phyloP scores from a whole-genome alignment of 2,888 invertebrate genomes.

The Drosophila cognata region DNA sequence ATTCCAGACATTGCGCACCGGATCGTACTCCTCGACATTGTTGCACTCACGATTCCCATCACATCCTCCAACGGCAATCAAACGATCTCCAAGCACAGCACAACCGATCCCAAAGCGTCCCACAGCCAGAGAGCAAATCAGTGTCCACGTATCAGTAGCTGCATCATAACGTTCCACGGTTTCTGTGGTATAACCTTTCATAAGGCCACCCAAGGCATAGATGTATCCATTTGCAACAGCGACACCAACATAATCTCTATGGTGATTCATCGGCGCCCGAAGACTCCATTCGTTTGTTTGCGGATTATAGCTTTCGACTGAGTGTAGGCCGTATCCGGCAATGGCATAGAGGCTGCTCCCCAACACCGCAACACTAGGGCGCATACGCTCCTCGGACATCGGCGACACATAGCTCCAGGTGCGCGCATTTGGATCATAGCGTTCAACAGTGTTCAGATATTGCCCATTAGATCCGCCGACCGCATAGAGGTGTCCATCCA shows the following conservation, averaged over 20 bases:
- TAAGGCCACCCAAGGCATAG: constrained; percentile 94
- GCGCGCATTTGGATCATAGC: constrained; percentile 94
- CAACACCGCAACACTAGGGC: constrained; percentile 95
- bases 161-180: constrained; percentile 95
- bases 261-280: constrained; percentile 93
- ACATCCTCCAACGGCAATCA: constrained; percentile 94
- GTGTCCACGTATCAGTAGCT: constrained; percentile 93
- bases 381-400: constrained; percentile 93
- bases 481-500: constrained; percentile 94
- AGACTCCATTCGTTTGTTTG: constrained; percentile 91
- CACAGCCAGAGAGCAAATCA: constrained; percentile 91
- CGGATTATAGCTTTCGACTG: constrained; percentile 94
- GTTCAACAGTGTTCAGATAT: constrained; percentile 94
- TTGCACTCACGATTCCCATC: constrained; percentile 95
- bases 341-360: constrained; percentile 94
- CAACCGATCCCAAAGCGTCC: constrained; percentile 95
- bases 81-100: constrained; percentile 91
- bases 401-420: constrained; percentile 96
- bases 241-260: constrained; percentile 94
- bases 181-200: constrained; percentile 85
- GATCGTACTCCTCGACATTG: constrained; percentile 95
- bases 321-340: constrained; percentile 88
- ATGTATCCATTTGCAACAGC: constrained; percentile 94
- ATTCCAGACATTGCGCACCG: constrained; percentile 91
- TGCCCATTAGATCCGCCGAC: constrained; percentile 92